Evolutionary conservation across 2,797 vertebrate species (phyloP).

Genomic region (Novumbra hubbsi): DNA sequence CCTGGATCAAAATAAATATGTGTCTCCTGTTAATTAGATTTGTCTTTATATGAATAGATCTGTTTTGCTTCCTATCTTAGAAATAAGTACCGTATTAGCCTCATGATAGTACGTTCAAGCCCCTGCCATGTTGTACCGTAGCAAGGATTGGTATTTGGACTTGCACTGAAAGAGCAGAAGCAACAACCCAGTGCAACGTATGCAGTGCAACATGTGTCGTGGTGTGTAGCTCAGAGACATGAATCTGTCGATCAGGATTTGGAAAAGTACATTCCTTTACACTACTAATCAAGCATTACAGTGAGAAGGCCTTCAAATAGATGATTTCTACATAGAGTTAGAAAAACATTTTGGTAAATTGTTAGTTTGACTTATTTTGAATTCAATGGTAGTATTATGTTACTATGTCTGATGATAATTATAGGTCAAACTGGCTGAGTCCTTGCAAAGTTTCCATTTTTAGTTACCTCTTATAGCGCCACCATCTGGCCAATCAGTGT

Average conservation of each 20-base stretch:
- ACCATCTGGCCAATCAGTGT: too few species aligned
- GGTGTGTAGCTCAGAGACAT: neutral
- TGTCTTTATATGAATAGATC: constrained; percentile 35
- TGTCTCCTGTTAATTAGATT: constrained; percentile 42
- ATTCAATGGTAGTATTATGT: too few species aligned
- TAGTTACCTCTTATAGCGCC: too few species aligned
- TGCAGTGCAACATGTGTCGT: neutral
- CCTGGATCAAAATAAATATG: constrained; percentile 36
- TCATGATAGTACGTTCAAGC: constrained; percentile 18
- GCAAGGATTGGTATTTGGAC: neutral
- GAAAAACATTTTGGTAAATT: too few species aligned
- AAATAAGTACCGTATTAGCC: constrained; percentile 15
- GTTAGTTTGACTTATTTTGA: too few species aligned
- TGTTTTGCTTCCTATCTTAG: constrained; percentile 22
- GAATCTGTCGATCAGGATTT: neutral
- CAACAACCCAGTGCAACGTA: neutral
- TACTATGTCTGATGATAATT: too few species aligned
- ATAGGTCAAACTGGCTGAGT: too few species aligned
- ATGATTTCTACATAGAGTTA: too few species aligned
- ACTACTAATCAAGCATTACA: neutral
- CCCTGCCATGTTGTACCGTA: neutral
- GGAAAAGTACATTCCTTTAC: neutral
- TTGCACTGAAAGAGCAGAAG: neutral
- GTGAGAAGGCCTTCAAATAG: neutral
- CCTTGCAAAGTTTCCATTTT: too few species aligned